These are phyloP conservation scores for Cataglyphis livida DNA, from an alignment of 2,888 invertebrate genomes.

Conservation along the genomic window DNA sequence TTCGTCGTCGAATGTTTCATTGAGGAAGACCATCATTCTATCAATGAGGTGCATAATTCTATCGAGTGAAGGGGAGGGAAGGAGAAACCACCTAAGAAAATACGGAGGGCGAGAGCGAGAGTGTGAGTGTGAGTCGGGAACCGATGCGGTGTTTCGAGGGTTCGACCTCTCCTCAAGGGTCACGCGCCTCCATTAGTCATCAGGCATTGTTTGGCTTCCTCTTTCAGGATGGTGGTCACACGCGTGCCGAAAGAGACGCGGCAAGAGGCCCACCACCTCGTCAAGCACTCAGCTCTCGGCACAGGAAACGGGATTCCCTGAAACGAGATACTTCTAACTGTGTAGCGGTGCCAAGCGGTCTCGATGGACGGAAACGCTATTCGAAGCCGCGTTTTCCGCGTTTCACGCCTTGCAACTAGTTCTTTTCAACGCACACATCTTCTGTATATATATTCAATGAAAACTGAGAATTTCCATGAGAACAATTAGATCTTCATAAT, in stretches of 20 bases:
- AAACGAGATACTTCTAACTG: slow-evolving; percentile 68
- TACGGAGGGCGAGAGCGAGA: slow-evolving; percentile 37
- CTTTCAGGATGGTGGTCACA: slow-evolving; percentile 47
- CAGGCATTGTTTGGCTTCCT: slow-evolving; percentile 72
- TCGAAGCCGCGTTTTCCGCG: slow-evolving; percentile 26
- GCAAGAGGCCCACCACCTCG: slow-evolving; percentile 22
- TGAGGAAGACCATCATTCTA: slow-evolving; percentile 60
- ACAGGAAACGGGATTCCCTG: slow-evolving; percentile 72
- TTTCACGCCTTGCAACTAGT: neutral
- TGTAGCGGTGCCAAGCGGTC: slow-evolving; percentile 69
- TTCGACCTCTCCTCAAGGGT: slow-evolving; percentile 54
- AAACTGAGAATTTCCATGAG: neutral
- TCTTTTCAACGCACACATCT: neutral
- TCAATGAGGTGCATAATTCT: slow-evolving; percentile 72
- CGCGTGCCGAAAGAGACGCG: slow-evolving; percentile 36
- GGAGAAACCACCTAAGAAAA: slow-evolving; percentile 77
- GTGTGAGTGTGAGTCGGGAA: slow-evolving; percentile 13
- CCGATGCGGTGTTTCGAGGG: slow-evolving; percentile 24
- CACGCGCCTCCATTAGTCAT: slow-evolving; percentile 72
- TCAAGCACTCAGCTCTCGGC: slow-evolving; percentile 38
- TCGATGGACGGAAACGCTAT: slow-evolving; percentile 36
- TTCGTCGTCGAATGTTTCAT: slow-evolving; percentile 38
- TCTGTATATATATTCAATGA: neutral
- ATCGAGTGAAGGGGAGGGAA: slow-evolving; percentile 37
- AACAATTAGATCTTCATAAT: neutral